A percentile compares a stretch with the other conserved stretches of the same genome.
phyloP scores from a whole-genome alignment of 2,797 vertebrate species.

The Margarornis squamiger region DNA sequence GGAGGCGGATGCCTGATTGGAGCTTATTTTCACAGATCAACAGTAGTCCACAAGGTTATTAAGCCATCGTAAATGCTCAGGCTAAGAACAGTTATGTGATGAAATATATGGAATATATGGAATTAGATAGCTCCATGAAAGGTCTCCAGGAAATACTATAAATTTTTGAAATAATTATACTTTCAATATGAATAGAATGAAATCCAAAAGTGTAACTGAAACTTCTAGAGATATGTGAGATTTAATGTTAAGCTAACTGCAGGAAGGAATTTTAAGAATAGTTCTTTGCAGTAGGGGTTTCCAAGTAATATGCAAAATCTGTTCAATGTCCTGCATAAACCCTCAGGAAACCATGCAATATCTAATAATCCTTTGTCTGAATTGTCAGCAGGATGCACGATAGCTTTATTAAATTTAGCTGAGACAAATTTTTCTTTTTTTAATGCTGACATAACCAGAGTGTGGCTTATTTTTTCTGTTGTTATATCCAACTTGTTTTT shows the following conservation, averaged over 20 bases:
- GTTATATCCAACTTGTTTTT: neutral
- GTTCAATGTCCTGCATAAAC: neutral
- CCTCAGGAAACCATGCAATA: neutral
- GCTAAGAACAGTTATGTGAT: neutral
- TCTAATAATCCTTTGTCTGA: neutral
- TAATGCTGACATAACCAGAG: neutral
- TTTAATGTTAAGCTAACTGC: neutral
- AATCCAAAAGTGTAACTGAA: neutral
- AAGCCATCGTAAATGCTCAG: neutral
- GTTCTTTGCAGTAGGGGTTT: neutral
- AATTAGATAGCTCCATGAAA: neutral
- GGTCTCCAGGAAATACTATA: neutral
- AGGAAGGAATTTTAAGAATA: neutral
- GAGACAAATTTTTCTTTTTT: neutral
- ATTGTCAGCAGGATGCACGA: neutral
- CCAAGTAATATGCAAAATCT: neutral
- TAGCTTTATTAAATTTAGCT: neutral
- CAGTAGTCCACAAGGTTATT: neutral
- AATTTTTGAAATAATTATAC: neutral
- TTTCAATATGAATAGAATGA: neutral
- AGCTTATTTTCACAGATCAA: neutral
- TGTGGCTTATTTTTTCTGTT: accelerated
- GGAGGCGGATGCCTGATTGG: neutral
- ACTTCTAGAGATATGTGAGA: neutral
- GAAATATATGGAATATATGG: neutral